Evolutionary conservation across 2,888 invertebrate genomes (phyloP), one percentile per base, ranked within the genome.

Genomic region (Timema podura): DNA sequence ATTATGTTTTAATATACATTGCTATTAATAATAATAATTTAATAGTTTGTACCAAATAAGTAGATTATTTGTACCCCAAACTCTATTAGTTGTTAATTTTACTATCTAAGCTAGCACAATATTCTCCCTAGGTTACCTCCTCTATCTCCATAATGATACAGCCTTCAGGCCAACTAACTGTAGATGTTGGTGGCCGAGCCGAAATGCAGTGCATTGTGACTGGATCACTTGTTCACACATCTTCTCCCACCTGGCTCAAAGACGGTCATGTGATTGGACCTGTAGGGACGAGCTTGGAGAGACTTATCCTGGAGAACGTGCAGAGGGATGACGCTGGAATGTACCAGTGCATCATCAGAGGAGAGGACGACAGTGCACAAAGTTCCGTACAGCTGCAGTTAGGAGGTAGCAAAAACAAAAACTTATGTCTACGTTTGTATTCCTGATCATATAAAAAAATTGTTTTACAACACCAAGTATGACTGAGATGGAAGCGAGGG

Each of bases 281-380:
- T 10, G 70, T 49, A 44, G 64, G 61, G 47, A 68, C 54, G 9
- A 67, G 15, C n/a, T 71, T 51, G 16, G 68, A 51, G 30, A 57
- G 16, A 8, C 72, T 82, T 61, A 71, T 76, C 46, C 77, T 82
- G 7, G 71, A 74, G 5, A 74, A 77, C 45, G 79, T 82, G 6
- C 77, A 78, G 68, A 74, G 81, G 15, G 76, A 77, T 45, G 81
- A 82, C 72, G 78, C 79, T 48, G 82, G 82, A 6, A 81, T 82
- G 81, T 82, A 82, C 71, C 77, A 78, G 72, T 78, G 78, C 68
- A 49, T 77, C 64, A 74, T 75, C 13, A 69, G 76, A 13, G 79
- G 79, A 65, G 79, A 78, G 16, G 75, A 76, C 13, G 78, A 79
- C 48, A 78, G 78, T 45, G 79, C 78, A 0, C 81, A 81, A 71